Evolutionary conservation across 2,888 invertebrate species (phyloP), one percentile per base, ranked within the genome.

Genomic region (Ischnus inquisitorius): DNA sequence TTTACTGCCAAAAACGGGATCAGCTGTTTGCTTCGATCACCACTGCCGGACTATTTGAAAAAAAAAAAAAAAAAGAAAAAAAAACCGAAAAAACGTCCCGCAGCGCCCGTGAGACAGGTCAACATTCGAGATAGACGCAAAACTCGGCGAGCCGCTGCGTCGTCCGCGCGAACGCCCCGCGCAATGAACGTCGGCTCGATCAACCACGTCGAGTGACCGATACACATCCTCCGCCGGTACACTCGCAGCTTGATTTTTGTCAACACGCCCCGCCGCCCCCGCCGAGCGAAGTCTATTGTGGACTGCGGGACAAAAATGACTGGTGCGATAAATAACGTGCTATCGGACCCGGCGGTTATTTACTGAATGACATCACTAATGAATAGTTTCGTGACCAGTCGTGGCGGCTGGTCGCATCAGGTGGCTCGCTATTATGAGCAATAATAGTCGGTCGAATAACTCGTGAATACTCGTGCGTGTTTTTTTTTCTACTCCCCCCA

Each of bases 1-100:
- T 86, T 84, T 85, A 81, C 74, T 83, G 86, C 81, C 79, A 87
- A 90, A 88, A 88, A 86, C 86, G 34, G 34, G 88, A 92, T 92
- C 92, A 92, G 91, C 92, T 92, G 92, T 91, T 91, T 90, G 48
- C 19, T 25, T 19, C 62, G 64, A 75, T 34, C 48, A 64, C 75
- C 75, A 64, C 64, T 62, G 75, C 39, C 34, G 64, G 34, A 75
- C 75, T 75, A 75, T 75, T 64, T 75, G 34, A 48, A 48, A 48
- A 65, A 65, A 72, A 72, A 72, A 28, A 34, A 34, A 34, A 34
- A 34, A 34, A 34, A 34, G 8, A 34, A 34, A 34, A 34, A 34
- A 34, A 34, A 34, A 34, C 4, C 6, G 34, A 34, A 34, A 34
- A 64, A 64, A 74, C 46, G 28, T n/a, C 19, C 19, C 54, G 54